Conservation (phyloP, 2,797 vertebrate species). For the Micropoecilia bifurca region DNA sequence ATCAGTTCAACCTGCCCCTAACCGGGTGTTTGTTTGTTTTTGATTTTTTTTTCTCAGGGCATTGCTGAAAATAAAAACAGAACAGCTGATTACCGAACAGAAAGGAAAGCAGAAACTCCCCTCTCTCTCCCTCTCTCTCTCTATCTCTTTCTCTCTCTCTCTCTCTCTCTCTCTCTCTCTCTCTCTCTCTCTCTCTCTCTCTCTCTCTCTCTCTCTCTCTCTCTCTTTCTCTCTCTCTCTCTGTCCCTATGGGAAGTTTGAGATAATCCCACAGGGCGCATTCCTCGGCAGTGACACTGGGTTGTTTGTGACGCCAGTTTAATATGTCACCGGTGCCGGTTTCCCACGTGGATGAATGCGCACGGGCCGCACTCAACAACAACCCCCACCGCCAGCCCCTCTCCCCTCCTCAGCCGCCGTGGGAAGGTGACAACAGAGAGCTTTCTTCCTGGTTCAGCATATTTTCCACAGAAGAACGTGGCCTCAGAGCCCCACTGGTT, state of each 20-base stretch:
- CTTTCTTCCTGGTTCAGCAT: constrained; percentile 68
- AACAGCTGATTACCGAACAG: constrained; percentile 49
- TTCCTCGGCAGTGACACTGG: constrained; percentile 53
- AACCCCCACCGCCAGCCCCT: constrained; percentile 1
- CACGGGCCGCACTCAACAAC: constrained; percentile 38
- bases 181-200: constrained; percentile 1
- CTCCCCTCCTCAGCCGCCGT: constrained; percentile 40
- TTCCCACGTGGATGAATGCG: constrained; percentile 74
- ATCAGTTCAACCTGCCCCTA: constrained; percentile 5
- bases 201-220: not conserved
- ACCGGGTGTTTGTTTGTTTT: not conserved
- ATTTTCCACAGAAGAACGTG: constrained; percentile 59
- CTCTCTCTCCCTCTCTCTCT: constrained; percentile 1
- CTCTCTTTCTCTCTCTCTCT: not conserved
- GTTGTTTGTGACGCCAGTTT: constrained; percentile 56
- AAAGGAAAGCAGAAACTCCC: constrained; percentile 25
- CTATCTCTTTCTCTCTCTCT: not conserved
- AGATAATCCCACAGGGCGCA: constrained; percentile 42
- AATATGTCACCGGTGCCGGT: constrained; percentile 65
- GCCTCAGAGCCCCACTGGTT: not conserved
- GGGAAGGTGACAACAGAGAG: constrained; percentile 64
- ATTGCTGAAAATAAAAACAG: constrained; percentile 33
- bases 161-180: not conserved
- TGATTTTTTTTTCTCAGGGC: constrained; percentile 24
- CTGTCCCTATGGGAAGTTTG: constrained; percentile 55